Percentiles rank a stretch among this genome's conserved stretches.
phyloP scores from a whole-genome alignment of 53 echinoderm and acorn worm species.

The Paracentrotus lividus region DNA sequence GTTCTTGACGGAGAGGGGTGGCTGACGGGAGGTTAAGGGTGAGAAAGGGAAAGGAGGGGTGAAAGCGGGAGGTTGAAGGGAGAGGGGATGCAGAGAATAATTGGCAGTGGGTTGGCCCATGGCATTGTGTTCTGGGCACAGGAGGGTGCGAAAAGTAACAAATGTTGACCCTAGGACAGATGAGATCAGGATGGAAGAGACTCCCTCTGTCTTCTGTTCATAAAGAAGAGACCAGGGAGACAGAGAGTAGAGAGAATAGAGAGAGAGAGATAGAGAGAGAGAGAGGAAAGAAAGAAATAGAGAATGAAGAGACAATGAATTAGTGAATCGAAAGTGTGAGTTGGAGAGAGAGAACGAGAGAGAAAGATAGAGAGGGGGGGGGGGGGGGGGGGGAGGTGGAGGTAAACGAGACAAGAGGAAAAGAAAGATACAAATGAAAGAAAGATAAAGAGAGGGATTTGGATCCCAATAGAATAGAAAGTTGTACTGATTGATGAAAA shows the following conservation, averaged over 20 bases:
- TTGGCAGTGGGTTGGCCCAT: slow-evolving; percentile 43
- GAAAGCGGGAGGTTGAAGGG: background rate
- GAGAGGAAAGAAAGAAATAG: background rate
- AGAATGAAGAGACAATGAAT: too few relatives aligned
- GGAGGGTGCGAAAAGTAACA: slow-evolving; percentile 35
- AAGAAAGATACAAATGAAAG: too few relatives aligned
- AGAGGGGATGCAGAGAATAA: background rate
- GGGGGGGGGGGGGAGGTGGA: background rate
- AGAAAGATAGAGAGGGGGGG: slow-evolving; percentile 3
- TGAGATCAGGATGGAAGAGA: background rate
- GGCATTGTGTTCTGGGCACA: slow-evolving; percentile 53
- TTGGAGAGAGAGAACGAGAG: too few relatives aligned
- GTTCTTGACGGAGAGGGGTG: too few relatives aligned
- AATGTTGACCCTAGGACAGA: slow-evolving; percentile 14
- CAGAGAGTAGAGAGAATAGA: too few relatives aligned
- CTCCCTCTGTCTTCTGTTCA: background rate
- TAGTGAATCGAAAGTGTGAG: too few relatives aligned
- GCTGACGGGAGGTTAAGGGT: too few relatives aligned
- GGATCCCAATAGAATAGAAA: too few relatives aligned
- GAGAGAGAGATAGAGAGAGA: background rate
- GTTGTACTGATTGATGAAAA: too few relatives aligned
- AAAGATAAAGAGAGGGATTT: too few relatives aligned
- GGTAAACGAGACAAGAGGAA: background rate
- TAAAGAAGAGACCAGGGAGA: too few relatives aligned
- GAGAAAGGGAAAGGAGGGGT: too few relatives aligned